Conservation (phyloP, 2,888 invertebrate species). For the Catocala nupta region DNA sequence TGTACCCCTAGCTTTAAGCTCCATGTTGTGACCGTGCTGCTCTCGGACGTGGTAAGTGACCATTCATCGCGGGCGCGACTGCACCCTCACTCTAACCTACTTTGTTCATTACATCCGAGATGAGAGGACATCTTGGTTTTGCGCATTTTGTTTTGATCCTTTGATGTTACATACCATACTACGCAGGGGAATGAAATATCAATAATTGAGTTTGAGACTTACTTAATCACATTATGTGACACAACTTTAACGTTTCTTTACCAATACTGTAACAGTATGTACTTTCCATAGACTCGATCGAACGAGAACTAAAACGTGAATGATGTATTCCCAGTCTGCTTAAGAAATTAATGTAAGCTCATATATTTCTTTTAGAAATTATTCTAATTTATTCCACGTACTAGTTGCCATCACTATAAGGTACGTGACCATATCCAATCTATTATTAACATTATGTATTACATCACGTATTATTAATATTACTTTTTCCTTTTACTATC, state of each 20-base stretch:
- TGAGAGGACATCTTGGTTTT: conserved; percentile 68
- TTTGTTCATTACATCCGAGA: conserved; percentile 31
- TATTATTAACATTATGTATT: not conserved
- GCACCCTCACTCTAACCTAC: conserved; percentile 17
- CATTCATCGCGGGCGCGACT: conserved; percentile 37
- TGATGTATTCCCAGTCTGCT: no score
- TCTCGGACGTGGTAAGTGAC: conserved; percentile 56
- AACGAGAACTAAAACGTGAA: no score
- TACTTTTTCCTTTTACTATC: conserved; percentile 42
- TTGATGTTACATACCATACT: conserved; percentile 26
- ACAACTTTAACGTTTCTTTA: no score
- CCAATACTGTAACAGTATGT: no score
- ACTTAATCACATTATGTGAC: not conserved
- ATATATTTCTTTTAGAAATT: no score
- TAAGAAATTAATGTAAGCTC: no score
- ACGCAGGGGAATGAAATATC: conserved; percentile 32
- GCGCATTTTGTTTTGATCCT: conserved; percentile 63
- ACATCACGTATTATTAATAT: conserved; percentile 28
- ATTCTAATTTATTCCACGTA: no score
- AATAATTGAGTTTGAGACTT: conserved; percentile 7
- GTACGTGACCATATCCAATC: no score
- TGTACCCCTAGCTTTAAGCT: conserved; percentile 46
- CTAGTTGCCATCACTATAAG: no score
- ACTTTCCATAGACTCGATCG: no score
- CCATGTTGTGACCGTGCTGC: conserved; percentile 52